phyloP scores from a whole-genome alignment of 2,797 vertebrate species.

The Oreonectes daqikongensis region DNA sequence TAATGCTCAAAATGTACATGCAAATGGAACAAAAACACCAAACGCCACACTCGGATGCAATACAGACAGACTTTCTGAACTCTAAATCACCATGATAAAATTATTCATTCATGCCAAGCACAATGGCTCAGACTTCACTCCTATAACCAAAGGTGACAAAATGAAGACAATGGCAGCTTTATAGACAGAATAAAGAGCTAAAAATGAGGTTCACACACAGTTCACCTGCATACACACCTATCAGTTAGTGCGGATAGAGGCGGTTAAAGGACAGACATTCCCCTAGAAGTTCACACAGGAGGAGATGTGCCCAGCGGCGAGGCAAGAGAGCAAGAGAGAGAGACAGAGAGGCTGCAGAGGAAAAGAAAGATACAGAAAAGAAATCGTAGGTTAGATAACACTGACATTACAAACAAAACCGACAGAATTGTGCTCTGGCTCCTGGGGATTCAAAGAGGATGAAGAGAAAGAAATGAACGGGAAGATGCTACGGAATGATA shows the following conservation, averaged over 20 bases:
- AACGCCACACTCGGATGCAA: neutral
- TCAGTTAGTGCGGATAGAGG: slow-evolving; percentile 71
- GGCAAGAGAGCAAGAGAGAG: slow-evolving; percentile 45
- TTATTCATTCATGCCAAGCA: slow-evolving; percentile 11
- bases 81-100: neutral
- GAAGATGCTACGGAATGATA: slow-evolving; percentile 25
- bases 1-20: too few relatives aligned
- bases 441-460: slow-evolving; percentile 17
- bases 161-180: slow-evolving; percentile 17
- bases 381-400: slow-evolving; percentile 45
- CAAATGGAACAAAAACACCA: slow-evolving; percentile 2
- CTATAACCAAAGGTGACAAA: neutral
- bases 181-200: neutral
- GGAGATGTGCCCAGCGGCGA: slow-evolving; percentile 55
- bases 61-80: slow-evolving; percentile 12
- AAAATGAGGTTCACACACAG: slow-evolving; percentile 52
- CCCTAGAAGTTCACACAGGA: slow-evolving; percentile 70
- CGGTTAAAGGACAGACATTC: slow-evolving; percentile 82
- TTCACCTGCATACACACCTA: slow-evolving; percentile 82
- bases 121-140: neutral
- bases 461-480: slow-evolving; percentile 33
- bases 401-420: slow-evolving; percentile 35
- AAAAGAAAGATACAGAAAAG: slow-evolving; percentile 28
- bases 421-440: slow-evolving; percentile 32
- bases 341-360: slow-evolving; percentile 54